Evolutionary conservation across 2,797 vertebrate genomes (phyloP).

Genomic region (Valencia hispanica): DNA sequence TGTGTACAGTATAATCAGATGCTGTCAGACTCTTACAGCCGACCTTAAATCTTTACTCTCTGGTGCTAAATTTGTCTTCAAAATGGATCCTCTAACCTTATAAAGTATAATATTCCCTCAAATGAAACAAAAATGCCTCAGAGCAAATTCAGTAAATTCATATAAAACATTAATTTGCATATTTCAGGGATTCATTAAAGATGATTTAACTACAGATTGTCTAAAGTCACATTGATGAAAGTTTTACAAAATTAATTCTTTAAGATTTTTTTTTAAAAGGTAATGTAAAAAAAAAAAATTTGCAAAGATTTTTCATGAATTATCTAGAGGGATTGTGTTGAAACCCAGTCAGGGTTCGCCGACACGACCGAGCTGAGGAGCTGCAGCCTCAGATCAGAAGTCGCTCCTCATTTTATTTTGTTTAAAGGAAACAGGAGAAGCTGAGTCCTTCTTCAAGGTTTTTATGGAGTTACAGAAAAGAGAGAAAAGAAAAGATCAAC

Average conservation of each 20-base stretch:
- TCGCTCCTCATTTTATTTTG: slow-evolving; percentile 22
- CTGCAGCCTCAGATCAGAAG: slow-evolving; percentile 10
- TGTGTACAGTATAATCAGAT: no score
- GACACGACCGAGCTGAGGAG: neutral
- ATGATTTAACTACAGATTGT: neutral
- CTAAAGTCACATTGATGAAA: neutral
- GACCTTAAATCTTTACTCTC: neutral
- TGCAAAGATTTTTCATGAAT: neutral
- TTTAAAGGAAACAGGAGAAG: slow-evolving; percentile 34
- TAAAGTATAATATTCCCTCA: neutral
- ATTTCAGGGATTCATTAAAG: neutral
- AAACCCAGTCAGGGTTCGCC: no score
- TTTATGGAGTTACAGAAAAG: slow-evolving; percentile 19
- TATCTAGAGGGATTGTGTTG: neutral
- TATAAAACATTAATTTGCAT: neutral
- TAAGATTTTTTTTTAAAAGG: no score
- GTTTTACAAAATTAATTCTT: neutral
- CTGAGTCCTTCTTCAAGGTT: slow-evolving; percentile 42
- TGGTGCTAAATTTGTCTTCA: neutral
- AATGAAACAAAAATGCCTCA: neutral
- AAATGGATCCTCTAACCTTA: neutral
- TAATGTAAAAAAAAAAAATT: no score
- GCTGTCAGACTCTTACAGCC: no score
- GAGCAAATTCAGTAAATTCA: neutral
- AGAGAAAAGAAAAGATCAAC: slow-evolving; percentile 11